Evolutionary conservation across 64 coral and sea anemone species (phyloP), one percentile per base, ranked within the genome.

Genomic region (Porites lutea): DNA sequence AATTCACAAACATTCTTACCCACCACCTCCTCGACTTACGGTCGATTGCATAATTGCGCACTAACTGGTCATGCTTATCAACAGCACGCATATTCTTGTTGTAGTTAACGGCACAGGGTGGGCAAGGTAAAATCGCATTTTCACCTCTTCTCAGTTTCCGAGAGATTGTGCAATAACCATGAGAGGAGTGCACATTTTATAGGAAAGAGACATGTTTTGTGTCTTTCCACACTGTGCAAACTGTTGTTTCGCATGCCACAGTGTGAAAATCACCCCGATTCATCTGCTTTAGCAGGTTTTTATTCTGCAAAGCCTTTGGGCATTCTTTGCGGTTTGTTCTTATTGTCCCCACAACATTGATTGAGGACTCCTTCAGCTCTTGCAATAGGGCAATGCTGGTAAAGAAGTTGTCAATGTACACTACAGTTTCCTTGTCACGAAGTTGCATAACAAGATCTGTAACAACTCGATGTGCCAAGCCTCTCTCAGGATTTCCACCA

Each of bases 371-470:
- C 22, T 45, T 15, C n/a, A 82, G 54, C 48, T 82, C 46, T 21
- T 82, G 62, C 15, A 27, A 16, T 0, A 82, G 46, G 5, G 54
- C 57, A 82, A 82, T 21, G 64, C 79, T 63, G 48, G 22, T 82
- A 58, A 82, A 65, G 48, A 63, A 61, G 52, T 82, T 82, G 79
- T 82, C 79, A 13, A 82, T 82, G 20, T 63, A 82, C 62, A 82
- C 79, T 53, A 64, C 61, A 64, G 7, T 6, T 3, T 12, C 15
- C 3, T 64, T 64, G 61, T 64, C 61, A 82, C 50, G 75, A 5
- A n/a, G 48, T 3, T 45, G 75, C n/a, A n/a, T n/a, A n/a, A n/a
- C n/a, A n/a, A n/a, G n/a, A n/a, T n/a, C n/a, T 13, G 72, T 23
- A 13, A 27, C 72, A 46, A 46, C n/a, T n/a, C n/a, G n/a, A n/a